Evolutionary conservation across 1,140 invertebrate species (phyloP).

Genomic region (Coptotermes formosanus): DNA sequence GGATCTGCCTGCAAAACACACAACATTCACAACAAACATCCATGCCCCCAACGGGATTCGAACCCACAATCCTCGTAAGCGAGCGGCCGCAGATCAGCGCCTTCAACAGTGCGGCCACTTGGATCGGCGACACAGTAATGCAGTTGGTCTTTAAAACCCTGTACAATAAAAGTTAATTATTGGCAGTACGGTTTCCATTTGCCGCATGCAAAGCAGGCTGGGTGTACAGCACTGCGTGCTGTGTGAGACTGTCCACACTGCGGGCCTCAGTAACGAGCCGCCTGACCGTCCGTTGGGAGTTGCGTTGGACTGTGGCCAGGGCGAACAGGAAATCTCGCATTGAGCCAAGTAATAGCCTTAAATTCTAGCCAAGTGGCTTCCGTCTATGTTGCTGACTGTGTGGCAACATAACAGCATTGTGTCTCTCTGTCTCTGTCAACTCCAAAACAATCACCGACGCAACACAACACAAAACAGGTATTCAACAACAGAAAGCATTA

Average conservation of each 20-base stretch:
- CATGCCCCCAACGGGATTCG: too few relatives aligned
- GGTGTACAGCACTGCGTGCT: not conserved
- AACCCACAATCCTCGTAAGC: too few relatives aligned
- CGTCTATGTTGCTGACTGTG: not conserved
- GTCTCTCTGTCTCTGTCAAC: too few relatives aligned
- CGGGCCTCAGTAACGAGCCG: not conserved
- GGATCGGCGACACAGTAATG: too few relatives aligned
- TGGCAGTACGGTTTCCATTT: too few relatives aligned
- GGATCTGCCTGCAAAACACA: too few relatives aligned
- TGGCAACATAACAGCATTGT: not conserved
- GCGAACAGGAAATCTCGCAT: constrained; percentile 9
- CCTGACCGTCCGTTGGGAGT: not conserved
- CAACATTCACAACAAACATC: too few relatives aligned
- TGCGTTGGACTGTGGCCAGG: constrained; percentile 1
- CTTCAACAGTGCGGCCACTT: too few relatives aligned
- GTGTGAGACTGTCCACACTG: not conserved
- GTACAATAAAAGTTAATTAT: not conserved
- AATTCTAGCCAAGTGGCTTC: not conserved
- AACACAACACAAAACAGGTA: not conserved
- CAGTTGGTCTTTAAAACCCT: not conserved
- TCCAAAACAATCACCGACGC: not conserved
- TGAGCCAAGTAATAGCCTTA: constrained; percentile 14
- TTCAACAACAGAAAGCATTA: not conserved
- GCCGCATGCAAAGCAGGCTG: not conserved
- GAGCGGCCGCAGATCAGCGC: too few relatives aligned